Percentiles rank a stretch among this genome's conserved stretches.
phyloP scores from a whole-genome alignment of 2,888 invertebrate genomes.

The Macrophya annulata region DNA sequence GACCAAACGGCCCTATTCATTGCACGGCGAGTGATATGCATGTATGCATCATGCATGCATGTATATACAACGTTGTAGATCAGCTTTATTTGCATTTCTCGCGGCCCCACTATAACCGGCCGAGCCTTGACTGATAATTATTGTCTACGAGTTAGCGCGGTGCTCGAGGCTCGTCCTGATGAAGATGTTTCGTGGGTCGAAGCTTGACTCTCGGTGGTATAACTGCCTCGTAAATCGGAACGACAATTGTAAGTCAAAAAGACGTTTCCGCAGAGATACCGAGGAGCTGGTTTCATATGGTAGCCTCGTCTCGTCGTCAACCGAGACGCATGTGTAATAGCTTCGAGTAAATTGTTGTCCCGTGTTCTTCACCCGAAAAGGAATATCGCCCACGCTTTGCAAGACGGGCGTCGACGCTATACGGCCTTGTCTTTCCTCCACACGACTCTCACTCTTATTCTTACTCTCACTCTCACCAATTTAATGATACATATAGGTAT shows the following conservation, averaged over 20 bases:
- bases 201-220: conserved; percentile 38
- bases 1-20: conserved; percentile 41
- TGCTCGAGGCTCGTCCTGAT: conserved; percentile 49
- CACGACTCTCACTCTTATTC: conserved; percentile 22
- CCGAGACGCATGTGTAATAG: conserved; percentile 40
- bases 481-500: conserved; percentile 3
- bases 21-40: conserved; percentile 18
- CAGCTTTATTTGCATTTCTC: conserved; percentile 72
- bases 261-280: conserved; percentile 36
- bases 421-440: conserved; percentile 41
- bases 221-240: conserved; percentile 54
- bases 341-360: conserved; percentile 38
- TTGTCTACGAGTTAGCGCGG: conserved; percentile 62
- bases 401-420: conserved; percentile 15
- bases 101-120: conserved; percentile 62
- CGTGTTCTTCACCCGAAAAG: conserved; percentile 33
- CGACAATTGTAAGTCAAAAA: conserved; percentile 56
- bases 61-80: conserved; percentile 62
- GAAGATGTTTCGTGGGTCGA: conserved; percentile 55
- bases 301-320: conserved; percentile 39
- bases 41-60: conserved; percentile 15
- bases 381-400: conserved; percentile 38
- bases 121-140: conserved; percentile 68
- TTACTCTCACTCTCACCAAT: conserved; percentile 36
- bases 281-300: conserved; percentile 54